Evolutionary conservation across 2,797 vertebrate species (phyloP).

Genomic region (Pantherophis vulpinus): DNA sequence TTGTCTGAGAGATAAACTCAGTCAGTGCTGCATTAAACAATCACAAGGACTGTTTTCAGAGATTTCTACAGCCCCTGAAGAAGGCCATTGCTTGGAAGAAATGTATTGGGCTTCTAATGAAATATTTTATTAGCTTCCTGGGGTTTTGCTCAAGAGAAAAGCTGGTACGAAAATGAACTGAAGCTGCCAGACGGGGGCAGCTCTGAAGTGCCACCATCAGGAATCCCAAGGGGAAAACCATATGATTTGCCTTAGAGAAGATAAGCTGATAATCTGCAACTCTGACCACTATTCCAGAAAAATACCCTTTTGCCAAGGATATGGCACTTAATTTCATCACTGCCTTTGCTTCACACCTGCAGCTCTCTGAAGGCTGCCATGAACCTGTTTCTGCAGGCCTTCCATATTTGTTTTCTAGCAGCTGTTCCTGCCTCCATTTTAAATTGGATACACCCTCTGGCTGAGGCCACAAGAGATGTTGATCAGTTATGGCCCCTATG

Average conservation of each 20-base stretch:
- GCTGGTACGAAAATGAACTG: neutral
- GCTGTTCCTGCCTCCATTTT: neutral
- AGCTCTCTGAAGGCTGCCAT: neutral
- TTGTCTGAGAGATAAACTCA: neutral
- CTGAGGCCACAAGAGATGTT: neutral
- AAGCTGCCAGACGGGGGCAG: neutral
- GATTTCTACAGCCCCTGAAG: neutral
- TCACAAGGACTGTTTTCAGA: neutral
- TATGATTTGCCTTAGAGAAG: neutral
- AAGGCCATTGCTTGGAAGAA: neutral
- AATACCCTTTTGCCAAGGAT: neutral
- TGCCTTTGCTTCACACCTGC: neutral
- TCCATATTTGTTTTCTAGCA: neutral
- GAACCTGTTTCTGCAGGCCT: neutral
- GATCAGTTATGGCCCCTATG: neutral
- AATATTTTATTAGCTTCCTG: neutral
- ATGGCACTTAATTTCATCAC: neutral
- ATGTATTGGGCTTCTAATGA: neutral
- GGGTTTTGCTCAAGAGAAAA: neutral
- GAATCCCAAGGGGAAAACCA: neutral
- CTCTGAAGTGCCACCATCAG: neutral
- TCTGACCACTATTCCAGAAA: neutral
- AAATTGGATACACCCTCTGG: neutral
- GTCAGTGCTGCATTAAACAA: neutral
- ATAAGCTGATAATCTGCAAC: neutral